Evolutionary conservation across 2,888 invertebrate genomes (phyloP).

Genomic region (Mythimna loreyi): DNA sequence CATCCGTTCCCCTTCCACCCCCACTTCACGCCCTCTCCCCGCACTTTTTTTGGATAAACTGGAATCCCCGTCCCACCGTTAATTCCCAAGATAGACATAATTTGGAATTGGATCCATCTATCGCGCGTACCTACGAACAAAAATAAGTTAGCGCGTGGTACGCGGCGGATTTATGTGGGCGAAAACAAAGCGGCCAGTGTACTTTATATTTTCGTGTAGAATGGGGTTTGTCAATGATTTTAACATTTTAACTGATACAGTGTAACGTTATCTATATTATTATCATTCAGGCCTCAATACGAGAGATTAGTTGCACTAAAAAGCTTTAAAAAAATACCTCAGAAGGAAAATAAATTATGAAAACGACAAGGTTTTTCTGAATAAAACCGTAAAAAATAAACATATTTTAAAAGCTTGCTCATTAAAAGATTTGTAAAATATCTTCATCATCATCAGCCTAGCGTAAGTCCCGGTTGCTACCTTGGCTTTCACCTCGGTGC

Average conservation of each 20-base stretch:
- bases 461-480: too few species aligned
- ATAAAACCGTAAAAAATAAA: background rate
- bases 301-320: background rate
- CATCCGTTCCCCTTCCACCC: conserved; percentile 78
- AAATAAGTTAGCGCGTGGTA: conserved; percentile 86
- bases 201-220: conserved; percentile 67
- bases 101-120: conserved; percentile 92
- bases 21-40: conserved; percentile 74
- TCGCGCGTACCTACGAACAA: conserved; percentile 88
- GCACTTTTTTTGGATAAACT: conserved; percentile 89
- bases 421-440: conserved; percentile 23
- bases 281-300: background rate
- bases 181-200: conserved; percentile 81
- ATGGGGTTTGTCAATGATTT: conserved; percentile 60
- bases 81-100: conserved; percentile 92
- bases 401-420: background rate
- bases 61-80: conserved; percentile 89
- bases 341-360: background rate
- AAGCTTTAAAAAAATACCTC: background rate
- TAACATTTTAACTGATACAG: conserved; percentile 31
- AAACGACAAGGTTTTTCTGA: background rate
- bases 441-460: too few species aligned
- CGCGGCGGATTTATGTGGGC: conserved; percentile 83
- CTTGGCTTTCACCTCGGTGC: too few species aligned
- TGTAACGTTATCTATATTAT: background rate